These are phyloP conservation scores for Ibidorhyncha struthersii DNA, from an alignment of 2,113 vertebrate species.

Conservation along the genomic window DNA sequence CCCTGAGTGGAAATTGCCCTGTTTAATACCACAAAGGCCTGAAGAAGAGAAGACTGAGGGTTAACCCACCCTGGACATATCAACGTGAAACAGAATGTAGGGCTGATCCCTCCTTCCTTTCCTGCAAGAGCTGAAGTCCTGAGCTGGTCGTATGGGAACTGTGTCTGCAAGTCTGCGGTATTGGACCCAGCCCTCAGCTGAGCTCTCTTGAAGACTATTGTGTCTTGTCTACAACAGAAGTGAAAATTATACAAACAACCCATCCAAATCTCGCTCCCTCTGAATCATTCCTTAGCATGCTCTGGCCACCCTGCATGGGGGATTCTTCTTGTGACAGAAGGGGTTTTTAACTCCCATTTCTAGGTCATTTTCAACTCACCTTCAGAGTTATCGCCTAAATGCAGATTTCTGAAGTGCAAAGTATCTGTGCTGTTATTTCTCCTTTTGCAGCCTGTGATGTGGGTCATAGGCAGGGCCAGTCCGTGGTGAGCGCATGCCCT, in stretches of 20 bases:
- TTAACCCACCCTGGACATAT: not conserved
- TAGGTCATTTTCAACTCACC: not conserved
- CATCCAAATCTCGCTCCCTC: not conserved
- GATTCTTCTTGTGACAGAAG: not conserved
- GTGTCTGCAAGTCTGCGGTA: not conserved
- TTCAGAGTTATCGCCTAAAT: not conserved
- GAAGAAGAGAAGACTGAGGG: not conserved
- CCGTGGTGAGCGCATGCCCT: not conserved
- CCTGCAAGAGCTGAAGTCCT: not conserved
- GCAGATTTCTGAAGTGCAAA: not conserved
- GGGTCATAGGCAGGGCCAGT: not conserved
- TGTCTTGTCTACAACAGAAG: not conserved
- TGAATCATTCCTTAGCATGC: not conserved
- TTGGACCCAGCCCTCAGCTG: not conserved
- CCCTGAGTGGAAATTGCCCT: not conserved
- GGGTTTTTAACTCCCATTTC: not conserved
- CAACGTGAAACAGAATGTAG: not conserved
- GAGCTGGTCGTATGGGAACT: fast-evolving
- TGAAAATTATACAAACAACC: not conserved
- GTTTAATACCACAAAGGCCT: not conserved
- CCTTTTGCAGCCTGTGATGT: not conserved
- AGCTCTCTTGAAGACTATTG: not conserved
- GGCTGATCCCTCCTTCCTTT: not conserved
- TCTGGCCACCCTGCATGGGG: not conserved
- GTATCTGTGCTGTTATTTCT: not conserved